phyloP scores from a whole-genome alignment of 2,888 invertebrate species.

The Gymnosoma rotundatum region DNA sequence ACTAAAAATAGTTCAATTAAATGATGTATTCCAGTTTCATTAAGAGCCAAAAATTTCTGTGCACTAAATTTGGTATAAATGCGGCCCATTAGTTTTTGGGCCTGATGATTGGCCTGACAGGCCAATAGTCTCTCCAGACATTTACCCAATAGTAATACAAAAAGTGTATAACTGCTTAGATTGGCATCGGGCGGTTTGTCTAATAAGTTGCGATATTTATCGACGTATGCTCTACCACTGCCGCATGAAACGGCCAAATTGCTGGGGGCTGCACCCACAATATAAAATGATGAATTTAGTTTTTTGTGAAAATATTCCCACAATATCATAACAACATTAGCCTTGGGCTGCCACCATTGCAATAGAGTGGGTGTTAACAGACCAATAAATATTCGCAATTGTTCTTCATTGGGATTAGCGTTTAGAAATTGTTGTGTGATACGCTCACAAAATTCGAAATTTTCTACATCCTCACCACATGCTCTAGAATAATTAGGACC shows the following conservation, averaged over 20 bases:
- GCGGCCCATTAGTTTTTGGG: constrained; percentile 83
- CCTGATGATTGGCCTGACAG: constrained; percentile 73
- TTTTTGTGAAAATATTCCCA: constrained; percentile 85
- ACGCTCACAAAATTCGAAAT: constrained; percentile 82
- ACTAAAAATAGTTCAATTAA: constrained; percentile 82
- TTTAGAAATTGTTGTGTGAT: constrained; percentile 82
- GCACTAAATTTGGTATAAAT: constrained; percentile 85
- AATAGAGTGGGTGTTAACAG: constrained; percentile 81
- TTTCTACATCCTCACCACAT: constrained; percentile 75
- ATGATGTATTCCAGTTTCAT: constrained; percentile 84
- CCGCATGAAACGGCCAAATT: constrained; percentile 80
- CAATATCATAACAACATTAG: constrained; percentile 83
- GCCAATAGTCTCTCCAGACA: constrained; percentile 74
- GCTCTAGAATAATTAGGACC: constrained; percentile 58
- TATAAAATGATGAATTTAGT: constrained; percentile 83
- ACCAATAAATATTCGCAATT: constrained; percentile 82
- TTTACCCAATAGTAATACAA: constrained; percentile 82
- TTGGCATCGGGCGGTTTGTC: constrained; percentile 77
- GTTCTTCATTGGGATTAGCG: constrained; percentile 82
- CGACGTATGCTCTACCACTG: constrained; percentile 79
- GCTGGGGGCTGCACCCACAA: constrained; percentile 82
- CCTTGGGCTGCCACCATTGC: constrained; percentile 83
- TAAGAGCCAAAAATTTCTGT: constrained; percentile 84
- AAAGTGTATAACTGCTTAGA: constrained; percentile 83
- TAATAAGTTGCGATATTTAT: constrained; percentile 81